Evolutionary conservation across 2,888 invertebrate species (phyloP).

Genomic region (Oxyscelio sp.): DNA sequence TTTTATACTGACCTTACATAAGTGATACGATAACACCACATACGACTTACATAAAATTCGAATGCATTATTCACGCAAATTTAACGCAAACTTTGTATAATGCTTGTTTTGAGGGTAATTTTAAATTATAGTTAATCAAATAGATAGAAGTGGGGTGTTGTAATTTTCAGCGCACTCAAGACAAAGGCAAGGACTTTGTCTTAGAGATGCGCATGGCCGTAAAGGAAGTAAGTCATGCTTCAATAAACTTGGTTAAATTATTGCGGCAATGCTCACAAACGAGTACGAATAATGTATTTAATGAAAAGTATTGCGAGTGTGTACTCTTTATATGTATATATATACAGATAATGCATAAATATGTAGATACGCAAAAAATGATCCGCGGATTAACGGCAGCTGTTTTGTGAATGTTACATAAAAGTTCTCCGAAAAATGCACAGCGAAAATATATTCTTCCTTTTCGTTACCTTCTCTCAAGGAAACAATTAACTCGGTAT

Average conservation of each 20-base stretch:
- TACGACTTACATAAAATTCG: too few species aligned
- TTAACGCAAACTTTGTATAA: background rate
- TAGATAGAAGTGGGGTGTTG: background rate
- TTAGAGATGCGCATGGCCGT: background rate
- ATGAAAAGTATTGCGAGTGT: slow-evolving; percentile 18
- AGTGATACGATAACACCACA: too few species aligned
- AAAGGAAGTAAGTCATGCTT: slow-evolving; percentile 1
- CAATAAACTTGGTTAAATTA: slow-evolving; percentile 19
- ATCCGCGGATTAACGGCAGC: slow-evolving; percentile 6
- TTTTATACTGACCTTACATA: too few species aligned
- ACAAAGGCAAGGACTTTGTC: background rate
- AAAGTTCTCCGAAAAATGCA: background rate
- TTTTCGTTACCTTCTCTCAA: background rate
- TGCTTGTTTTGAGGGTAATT: background rate
- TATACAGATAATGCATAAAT: slow-evolving; percentile 34
- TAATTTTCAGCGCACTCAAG: background rate
- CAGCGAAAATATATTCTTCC: background rate
- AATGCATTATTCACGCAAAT: background rate
- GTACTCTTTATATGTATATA: slow-evolving; percentile 39
- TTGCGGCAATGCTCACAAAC: slow-evolving; percentile 38
- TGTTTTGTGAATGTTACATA: slow-evolving; percentile 20
- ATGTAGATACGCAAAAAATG: slow-evolving; percentile 35
- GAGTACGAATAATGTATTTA: slow-evolving; percentile 23
- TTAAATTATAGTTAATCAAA: slow-evolving; percentile 1
- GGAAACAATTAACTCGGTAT: too few species aligned